These are phyloP conservation scores for Upupa epops DNA, from an alignment of 2,113 vertebrate species.

Conservation along the genomic window DNA sequence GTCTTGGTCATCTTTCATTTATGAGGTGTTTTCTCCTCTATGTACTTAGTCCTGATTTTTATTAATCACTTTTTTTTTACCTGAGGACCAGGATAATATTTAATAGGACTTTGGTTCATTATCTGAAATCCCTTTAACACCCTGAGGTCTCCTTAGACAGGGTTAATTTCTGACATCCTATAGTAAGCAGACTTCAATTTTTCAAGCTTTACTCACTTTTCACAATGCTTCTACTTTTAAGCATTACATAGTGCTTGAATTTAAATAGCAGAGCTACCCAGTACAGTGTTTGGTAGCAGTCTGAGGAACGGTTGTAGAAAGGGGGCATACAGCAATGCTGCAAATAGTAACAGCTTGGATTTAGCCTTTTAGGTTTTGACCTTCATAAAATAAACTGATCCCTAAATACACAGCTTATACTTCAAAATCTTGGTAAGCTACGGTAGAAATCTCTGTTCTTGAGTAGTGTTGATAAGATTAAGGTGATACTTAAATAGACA, in stretches of 20 bases:
- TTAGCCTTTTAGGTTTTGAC: not conserved
- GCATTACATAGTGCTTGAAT: not conserved
- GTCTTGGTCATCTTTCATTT: conserved; percentile 46
- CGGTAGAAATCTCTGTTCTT: conserved; percentile 13
- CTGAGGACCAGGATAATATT: not conserved
- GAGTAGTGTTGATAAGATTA: not conserved
- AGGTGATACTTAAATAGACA: not conserved
- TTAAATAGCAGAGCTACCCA: not conserved
- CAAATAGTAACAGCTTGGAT: not conserved
- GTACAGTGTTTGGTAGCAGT: not conserved
- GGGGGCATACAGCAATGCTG: not conserved
- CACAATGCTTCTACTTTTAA: not conserved
- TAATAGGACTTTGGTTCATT: conserved; percentile 10
- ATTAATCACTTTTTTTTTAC: conserved; percentile 23
- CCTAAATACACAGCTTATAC: not conserved
- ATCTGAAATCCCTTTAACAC: not conserved
- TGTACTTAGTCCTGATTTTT: conserved; percentile 16
- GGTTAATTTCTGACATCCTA: not conserved
- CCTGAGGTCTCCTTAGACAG: not conserved
- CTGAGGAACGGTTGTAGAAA: not conserved
- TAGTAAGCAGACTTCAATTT: not conserved
- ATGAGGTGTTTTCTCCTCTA: conserved; percentile 1
- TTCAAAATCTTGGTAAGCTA: not conserved
- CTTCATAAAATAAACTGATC: conserved; percentile 14
- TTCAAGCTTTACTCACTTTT: not conserved